phyloP scores from a whole-genome alignment of 2,113 vertebrate species.

The Tretioscincus oriximinensis region DNA sequence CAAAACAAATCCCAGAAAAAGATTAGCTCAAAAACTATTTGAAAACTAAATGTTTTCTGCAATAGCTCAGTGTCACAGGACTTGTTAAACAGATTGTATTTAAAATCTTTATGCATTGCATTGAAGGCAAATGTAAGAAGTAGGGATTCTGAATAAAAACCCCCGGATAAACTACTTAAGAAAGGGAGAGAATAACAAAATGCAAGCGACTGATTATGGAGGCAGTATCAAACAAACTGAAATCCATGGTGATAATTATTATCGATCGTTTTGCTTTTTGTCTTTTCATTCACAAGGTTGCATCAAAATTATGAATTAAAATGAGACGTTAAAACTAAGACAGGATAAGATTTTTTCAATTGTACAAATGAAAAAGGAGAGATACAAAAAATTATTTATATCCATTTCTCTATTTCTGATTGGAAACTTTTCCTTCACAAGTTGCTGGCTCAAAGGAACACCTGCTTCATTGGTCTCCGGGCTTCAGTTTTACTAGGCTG shows the following conservation, averaged over 20 bases:
- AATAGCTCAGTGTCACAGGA: too few species aligned
- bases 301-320: conserved; percentile 23
- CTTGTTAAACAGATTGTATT: too few species aligned
- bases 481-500: conserved; percentile 33
- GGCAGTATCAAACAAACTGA: conserved; percentile 37
- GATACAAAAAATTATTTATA: neutral
- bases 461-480: conserved; percentile 9
- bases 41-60: too few species aligned
- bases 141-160: too few species aligned
- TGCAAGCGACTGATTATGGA: too few species aligned
- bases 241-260: conserved; percentile 51
- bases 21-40: too few species aligned
- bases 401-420: conserved; percentile 41
- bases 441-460: neutral
- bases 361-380: neutral
- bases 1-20: too few species aligned
- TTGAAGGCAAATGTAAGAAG: too few species aligned
- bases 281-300: conserved; percentile 12
- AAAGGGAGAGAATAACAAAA: too few species aligned
- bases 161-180: too few species aligned
- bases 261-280: conserved; percentile 25
- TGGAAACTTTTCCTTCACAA: conserved; percentile 18
- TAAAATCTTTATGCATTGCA: too few species aligned
- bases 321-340: conserved; percentile 38
- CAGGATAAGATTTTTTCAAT: conserved; percentile 4